A percentile compares a stretch with the other conserved stretches of the same genome.
phyloP scores from a whole-genome alignment of 2,888 invertebrate genomes.

The Xiphydria camelus region DNA sequence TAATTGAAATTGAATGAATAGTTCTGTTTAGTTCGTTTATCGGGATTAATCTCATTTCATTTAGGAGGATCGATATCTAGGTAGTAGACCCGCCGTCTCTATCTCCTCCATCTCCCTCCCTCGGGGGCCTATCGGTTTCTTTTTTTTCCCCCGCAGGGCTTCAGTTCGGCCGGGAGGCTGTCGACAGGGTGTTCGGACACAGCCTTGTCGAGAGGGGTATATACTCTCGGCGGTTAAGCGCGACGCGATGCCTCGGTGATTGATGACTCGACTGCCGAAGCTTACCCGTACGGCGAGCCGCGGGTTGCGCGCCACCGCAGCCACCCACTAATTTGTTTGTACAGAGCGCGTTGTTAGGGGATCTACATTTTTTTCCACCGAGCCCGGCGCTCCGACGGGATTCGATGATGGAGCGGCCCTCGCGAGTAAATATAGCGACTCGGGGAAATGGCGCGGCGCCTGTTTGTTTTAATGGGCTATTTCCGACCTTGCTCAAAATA shows the following conservation, averaged over 20 bases:
- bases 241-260: constrained; percentile 25
- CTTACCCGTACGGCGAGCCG: constrained; percentile 1
- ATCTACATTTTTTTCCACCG: constrained; percentile 18
- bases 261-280: constrained; percentile 23
- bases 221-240: constrained; percentile 18
- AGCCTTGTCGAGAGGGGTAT: not conserved
- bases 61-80: too few species aligned
- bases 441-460: constrained; percentile 10
- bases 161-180: constrained; percentile 18
- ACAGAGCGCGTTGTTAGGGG: constrained; percentile 26
- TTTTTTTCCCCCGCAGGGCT: constrained; percentile 8
- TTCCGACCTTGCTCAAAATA: not conserved
- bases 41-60: too few species aligned
- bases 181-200: constrained; percentile 15
- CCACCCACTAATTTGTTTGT: constrained; percentile 38
- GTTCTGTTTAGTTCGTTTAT: too few species aligned
- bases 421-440: constrained; percentile 29
- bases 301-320: constrained; percentile 16
- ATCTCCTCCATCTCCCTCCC: not conserved
- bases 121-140: constrained; percentile 11
- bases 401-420: constrained; percentile 12
- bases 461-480: constrained; percentile 16
- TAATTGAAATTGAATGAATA: too few species aligned
- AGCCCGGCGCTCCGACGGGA: not conserved
- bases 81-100: too few species aligned